phyloP scores from a whole-genome alignment of 1,140 invertebrate species.

The Brachionus sp. region DNA sequence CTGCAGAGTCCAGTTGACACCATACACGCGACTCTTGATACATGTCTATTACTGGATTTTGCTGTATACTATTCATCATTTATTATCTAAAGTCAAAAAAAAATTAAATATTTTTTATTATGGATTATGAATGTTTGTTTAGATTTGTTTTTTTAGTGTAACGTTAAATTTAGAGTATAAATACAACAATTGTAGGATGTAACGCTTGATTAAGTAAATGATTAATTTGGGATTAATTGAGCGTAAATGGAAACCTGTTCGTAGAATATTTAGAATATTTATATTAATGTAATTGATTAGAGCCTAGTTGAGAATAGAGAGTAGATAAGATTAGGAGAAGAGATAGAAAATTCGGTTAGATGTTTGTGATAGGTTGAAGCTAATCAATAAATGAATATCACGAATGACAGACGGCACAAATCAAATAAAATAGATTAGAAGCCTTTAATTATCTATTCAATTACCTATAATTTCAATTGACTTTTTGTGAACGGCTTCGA shows the following conservation, averaged over 20 bases:
- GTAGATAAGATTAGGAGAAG: neutral
- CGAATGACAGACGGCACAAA: neutral
- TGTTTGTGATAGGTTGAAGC: neutral
- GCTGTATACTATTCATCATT: neutral
- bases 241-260: conserved; percentile 29
- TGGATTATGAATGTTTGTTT: neutral
- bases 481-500: neutral
- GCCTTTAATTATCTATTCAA: neutral
- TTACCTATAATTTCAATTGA: neutral
- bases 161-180: neutral
- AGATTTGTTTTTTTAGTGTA: neutral
- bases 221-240: conserved; percentile 25
- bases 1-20: neutral
- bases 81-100: neutral
- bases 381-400: neutral
- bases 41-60: neutral
- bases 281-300: neutral
- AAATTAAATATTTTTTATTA: neutral
- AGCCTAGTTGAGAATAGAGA: neutral
- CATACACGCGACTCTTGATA: neutral
- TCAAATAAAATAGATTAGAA: neutral
- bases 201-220: neutral
- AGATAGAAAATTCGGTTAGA: neutral
- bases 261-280: conserved; percentile 6
- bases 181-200: neutral